These are phyloP conservation scores for Drosophila kambysellisi DNA, from an alignment of 2,888 invertebrate genomes.

Conservation along the genomic window DNA sequence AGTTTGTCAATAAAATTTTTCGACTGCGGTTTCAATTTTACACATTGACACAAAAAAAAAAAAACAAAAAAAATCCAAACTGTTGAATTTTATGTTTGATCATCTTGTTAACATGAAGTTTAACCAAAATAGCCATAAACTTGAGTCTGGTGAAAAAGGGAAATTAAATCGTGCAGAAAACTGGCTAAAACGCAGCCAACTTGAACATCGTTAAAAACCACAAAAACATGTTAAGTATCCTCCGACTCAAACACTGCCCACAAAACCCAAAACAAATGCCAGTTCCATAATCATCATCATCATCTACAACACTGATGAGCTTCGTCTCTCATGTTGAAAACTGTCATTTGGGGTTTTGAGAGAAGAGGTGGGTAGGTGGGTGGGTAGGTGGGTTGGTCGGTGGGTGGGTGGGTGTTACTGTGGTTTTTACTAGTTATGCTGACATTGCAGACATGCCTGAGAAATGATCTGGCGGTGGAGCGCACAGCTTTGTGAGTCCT, in stretches of 20 bases:
- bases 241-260: conserved; percentile 25
- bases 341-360: conserved; percentile 51
- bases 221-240: conserved; percentile 56
- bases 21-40: background rate
- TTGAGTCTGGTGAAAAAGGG: conserved; percentile 10
- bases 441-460: conserved; percentile 37
- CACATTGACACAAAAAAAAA: background rate
- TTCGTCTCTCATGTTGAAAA: conserved; percentile 42
- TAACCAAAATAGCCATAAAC: conserved; percentile 14
- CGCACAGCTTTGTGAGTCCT: conserved; percentile 31
- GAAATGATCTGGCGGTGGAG: conserved; percentile 49
- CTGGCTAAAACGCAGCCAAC: conserved; percentile 57
- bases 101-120: conserved; percentile 29
- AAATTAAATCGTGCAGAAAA: conserved; percentile 72
- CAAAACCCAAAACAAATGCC: conserved; percentile 47
- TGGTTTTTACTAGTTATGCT: conserved; percentile 30
- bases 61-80: background rate
- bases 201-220: conserved; percentile 53
- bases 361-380: background rate
- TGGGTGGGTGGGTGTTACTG: background rate
- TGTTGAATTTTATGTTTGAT: background rate
- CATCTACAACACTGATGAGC: conserved; percentile 53
- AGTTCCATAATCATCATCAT: conserved; percentile 42
- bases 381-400: background rate
- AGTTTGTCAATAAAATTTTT: conserved; percentile 20